Percentiles rank a stretch among this genome's conserved stretches.
Evolutionary conservation across 2,888 invertebrate species (phyloP).

Genomic region (Gymnocheta viridis): DNA sequence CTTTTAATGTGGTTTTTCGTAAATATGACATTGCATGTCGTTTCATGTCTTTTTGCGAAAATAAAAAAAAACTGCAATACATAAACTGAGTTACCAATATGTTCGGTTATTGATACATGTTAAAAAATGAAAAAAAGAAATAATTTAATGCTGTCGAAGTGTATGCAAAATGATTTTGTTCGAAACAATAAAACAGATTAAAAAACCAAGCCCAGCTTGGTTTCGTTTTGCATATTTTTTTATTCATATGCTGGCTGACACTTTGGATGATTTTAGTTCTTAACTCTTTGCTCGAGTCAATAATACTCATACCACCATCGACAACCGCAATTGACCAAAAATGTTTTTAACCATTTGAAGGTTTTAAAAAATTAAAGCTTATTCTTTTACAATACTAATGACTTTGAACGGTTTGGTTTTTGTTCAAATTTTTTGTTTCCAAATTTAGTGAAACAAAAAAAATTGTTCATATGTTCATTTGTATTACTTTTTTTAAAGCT

Average conservation of each 20-base stretch:
- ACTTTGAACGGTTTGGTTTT: conserved; percentile 23
- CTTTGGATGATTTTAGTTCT: conserved; percentile 51
- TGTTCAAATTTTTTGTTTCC: not conserved
- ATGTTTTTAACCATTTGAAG: conserved; percentile 6
- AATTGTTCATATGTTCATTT: conserved; percentile 45
- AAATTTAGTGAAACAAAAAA: conserved; percentile 38
- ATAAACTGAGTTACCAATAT: conserved; percentile 12
- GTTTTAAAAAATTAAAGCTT: conserved; percentile 18
- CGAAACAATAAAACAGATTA: conserved; percentile 39
- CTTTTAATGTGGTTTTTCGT: conserved; percentile 39
- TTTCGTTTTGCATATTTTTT: not conserved
- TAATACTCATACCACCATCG: not conserved
- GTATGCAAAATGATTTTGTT: conserved; percentile 34
- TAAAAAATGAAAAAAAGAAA: not conserved
- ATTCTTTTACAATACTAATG: conserved; percentile 42
- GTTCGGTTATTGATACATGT: conserved; percentile 32
- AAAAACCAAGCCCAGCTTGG: conserved; percentile 59
- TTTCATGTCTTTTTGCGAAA: conserved; percentile 19
- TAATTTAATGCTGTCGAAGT: not conserved
- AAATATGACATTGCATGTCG: conserved; percentile 61
- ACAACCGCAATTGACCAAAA: conserved; percentile 39
- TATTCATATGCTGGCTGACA: conserved; percentile 8
- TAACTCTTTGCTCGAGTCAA: not conserved
- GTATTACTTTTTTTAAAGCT: conserved; percentile 9
- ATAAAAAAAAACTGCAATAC: not conserved